phyloP scores from a whole-genome alignment of 2,113 vertebrate genomes.

The Cyanoramphus novaezelandiae region DNA sequence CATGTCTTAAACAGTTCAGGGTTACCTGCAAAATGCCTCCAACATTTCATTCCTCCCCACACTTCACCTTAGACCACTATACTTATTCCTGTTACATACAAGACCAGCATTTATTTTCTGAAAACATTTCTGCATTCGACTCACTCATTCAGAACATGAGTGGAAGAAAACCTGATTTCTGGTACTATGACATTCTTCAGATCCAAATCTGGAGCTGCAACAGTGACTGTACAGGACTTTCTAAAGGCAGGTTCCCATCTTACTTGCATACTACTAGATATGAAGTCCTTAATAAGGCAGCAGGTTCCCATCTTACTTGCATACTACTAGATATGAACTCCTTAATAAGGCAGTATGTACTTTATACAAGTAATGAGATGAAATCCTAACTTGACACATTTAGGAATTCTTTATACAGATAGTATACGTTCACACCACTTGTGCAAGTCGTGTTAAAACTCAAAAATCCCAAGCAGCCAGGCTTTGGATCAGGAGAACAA shows the following conservation, averaged over 20 bases:
- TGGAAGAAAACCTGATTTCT: neutral
- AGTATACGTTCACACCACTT: slow-evolving; percentile 15
- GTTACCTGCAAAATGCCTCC: neutral
- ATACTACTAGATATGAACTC: neutral
- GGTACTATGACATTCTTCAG: neutral
- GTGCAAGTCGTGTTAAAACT: neutral
- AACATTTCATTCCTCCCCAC: neutral
- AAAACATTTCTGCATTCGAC: neutral
- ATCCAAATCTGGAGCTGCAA: neutral
- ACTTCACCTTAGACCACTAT: neutral
- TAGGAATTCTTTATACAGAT: slow-evolving; percentile 20
- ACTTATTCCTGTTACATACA: neutral
- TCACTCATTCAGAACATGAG: neutral
- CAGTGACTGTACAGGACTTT: neutral
- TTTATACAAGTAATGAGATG: slow-evolving; percentile 20
- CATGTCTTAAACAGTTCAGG: neutral
- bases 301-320: slow-evolving; percentile 1
- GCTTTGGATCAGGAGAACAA: neutral
- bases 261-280: neutral
- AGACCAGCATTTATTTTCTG: neutral
- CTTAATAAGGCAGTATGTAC: slow-evolving; percentile 29
- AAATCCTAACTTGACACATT: neutral
- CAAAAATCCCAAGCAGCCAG: neutral
- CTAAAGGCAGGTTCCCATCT: neutral
- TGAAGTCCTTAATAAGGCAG: slow-evolving; percentile 24